Evolutionary conservation across 2,113 vertebrate genomes (phyloP), one percentile per base, ranked within the genome.

Genomic region (Ploceus nigricollis): DNA sequence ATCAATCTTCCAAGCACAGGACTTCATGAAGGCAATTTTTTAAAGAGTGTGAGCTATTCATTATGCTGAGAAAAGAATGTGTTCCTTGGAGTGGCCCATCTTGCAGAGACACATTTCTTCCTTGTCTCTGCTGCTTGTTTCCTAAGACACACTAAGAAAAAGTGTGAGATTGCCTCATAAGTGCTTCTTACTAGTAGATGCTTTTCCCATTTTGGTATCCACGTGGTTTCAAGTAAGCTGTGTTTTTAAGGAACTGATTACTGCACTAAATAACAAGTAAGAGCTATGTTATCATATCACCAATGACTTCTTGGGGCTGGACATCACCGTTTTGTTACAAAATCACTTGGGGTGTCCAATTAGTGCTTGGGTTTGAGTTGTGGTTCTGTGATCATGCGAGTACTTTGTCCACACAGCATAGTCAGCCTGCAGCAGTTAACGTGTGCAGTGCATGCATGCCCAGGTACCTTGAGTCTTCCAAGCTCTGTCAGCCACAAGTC

Each of bases 21-120:
- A 85, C 87, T 90, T 89, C 78, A 70, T 69, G 60, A 80, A 82
- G 45, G 93, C 78, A 80, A 65, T 93, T 91, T 95, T 94, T 94
- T 81, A 50, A 72, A 72, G 79, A 88, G 66, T 3, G 1, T 57
- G 53, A 88, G 75, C 71, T 96, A 56, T 95, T 92, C 92, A 89
- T 91, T 91, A 58, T 12, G 15, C 47, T 20, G 58, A 81, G 54
- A 65, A 93, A 93, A 87, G 30, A 87, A 23, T 20, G 23, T 45
- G 30, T 60, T 72, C 25, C 84, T 95, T 71, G 27, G 82, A 78
- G 48, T 56, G 77, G 58, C 51, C 54, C 18, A 16, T 82, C 51
- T 45, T 42, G 13, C 13, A 57, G 28, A 44, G 35, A 20, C 22
- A 10, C n/a, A n/a, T 72, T 82, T 94, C 56, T 60, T 89, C 23